Evolutionary conservation across 92 coral and sea anemone genomes (phyloP), one percentile per base, ranked within the genome.

Genomic region (Anthopleura xanthogrammica): DNA sequence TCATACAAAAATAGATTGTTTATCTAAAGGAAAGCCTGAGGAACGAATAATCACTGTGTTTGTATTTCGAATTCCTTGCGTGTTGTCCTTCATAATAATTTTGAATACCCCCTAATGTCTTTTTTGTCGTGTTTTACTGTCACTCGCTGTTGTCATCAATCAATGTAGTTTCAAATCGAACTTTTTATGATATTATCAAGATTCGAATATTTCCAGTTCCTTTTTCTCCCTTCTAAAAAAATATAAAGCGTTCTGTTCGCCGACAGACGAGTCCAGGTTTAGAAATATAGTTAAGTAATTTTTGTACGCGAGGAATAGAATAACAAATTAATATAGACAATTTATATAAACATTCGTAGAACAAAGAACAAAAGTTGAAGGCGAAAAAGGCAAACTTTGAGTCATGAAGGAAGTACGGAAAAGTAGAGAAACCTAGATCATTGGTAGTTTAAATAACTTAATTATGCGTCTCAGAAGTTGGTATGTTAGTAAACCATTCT

Each of bases 51-150:
- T 36, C 9, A 46, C 50, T 9, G 50, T 55, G 36, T 43, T 50
- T 50, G 19, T 7, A 13, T 77, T 77, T 55, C 46, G 41, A 77
- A 46, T 52, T 50, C 39, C 12, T 68, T 52, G 77, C 84, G 78
- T 68, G 84, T 50, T 62, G 55, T 17, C 13, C 8, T 43, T 19
- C 62, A 70, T 42, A 43, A 19, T 41, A 40, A 81, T 70, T 71
- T 70, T 20, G 65, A 66, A 70, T 81, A 81, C 84, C 84, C 52
- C 84, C 84, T 52, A 70, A 62, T 42, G 72, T 60, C 22, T 77
- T 48, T 23, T 75, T 41, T 42, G 22, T 50, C 29, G 78, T 75
- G 16, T 75, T 75, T 7, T 5, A 75, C 41, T 42, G 57, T 7
- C 57, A 19, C 9, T 75, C 29, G 54, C 54, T 9, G 41, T 17